phyloP scores from a whole-genome alignment of 1,140 invertebrate species.

The Gerris buenoi region DNA sequence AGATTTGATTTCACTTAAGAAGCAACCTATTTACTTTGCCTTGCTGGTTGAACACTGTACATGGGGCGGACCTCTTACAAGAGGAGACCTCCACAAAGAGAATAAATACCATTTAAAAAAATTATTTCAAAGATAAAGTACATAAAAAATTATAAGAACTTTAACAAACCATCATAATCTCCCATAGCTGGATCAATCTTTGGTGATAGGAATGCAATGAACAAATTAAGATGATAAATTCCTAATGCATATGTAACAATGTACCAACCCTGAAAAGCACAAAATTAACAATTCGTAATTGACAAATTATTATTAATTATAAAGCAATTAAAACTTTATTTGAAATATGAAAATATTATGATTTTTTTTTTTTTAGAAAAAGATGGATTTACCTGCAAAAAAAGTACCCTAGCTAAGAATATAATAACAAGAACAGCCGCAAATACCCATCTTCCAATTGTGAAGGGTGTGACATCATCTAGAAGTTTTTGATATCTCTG shows the following conservation, averaged over 20 bases:
- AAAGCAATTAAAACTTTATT: not conserved
- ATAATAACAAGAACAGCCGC: slow-evolving; percentile 31
- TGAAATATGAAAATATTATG: not conserved
- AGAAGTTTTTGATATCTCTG: slow-evolving; percentile 36
- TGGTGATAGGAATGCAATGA: slow-evolving; percentile 97
- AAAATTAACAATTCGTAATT: slow-evolving; percentile 10
- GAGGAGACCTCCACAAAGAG: not conserved
- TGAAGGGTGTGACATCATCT: slow-evolving; percentile 39
- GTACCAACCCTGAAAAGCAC: slow-evolving; percentile 85
- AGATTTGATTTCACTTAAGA: too few species aligned
- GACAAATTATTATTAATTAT: not conserved
- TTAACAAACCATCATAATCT: slow-evolving; percentile 54
- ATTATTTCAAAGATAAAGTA: not conserved
- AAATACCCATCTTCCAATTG: slow-evolving; percentile 35
- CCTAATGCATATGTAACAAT: slow-evolving; percentile 97
- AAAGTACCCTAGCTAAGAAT: slow-evolving; percentile 32
- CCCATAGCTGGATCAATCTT: slow-evolving; percentile 93
- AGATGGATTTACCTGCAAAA: slow-evolving; percentile 28
- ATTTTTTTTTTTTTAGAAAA: not conserved
- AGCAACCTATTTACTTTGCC: too few species aligned
- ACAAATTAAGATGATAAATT: slow-evolving; percentile 97
- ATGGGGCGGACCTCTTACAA: not conserved
- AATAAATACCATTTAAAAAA: slow-evolving; percentile 2
- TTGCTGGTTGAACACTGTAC: too few species aligned
- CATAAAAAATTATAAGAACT: too few species aligned